Percentiles rank a stretch among this genome's conserved stretches.
These are phyloP conservation scores for Bellardia bayeri DNA, from an alignment of 2,888 invertebrate genomes.

Conservation along the genomic window DNA sequence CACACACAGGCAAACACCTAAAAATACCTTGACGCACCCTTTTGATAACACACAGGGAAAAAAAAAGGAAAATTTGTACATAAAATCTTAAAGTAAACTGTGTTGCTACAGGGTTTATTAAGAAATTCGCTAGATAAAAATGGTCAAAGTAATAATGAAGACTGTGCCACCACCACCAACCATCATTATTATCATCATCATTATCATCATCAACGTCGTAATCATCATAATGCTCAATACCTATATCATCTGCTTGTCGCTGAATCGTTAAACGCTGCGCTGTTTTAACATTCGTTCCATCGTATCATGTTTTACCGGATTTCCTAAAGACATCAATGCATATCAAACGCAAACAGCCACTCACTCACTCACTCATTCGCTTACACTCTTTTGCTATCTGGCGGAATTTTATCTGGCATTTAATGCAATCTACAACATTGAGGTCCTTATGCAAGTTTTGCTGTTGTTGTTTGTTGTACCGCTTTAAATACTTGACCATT, in stretches of 20 bases:
- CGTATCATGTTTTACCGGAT: constrained; percentile 73
- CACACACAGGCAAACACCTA: background rate
- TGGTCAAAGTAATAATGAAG: constrained; percentile 59
- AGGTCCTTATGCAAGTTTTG: constrained; percentile 45
- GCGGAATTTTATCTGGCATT: constrained; percentile 43
- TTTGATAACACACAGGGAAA: constrained; percentile 49
- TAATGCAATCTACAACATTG: constrained; percentile 16
- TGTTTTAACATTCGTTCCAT: constrained; percentile 45
- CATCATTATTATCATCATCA: constrained; percentile 16
- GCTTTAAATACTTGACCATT: constrained; percentile 49
- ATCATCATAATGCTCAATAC: constrained; percentile 8
- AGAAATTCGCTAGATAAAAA: constrained; percentile 58
- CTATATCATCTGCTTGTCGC: constrained; percentile 41
- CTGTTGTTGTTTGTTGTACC: constrained; percentile 2
- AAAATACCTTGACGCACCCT: constrained; percentile 51
- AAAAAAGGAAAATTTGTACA: constrained; percentile 31
- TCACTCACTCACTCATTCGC: background rate
- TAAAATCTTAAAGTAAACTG: constrained; percentile 47
- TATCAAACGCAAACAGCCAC: constrained; percentile 44
- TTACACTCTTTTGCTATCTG: constrained; percentile 40
- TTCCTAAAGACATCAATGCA: constrained; percentile 72
- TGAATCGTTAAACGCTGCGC: constrained; percentile 24
- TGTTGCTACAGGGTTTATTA: constrained; percentile 7
- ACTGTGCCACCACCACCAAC: constrained; percentile 46
- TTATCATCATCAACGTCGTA: constrained; percentile 29